These are phyloP conservation scores for Fundulus diaphanus DNA, from an alignment of 2,797 vertebrate species.

Conservation along the genomic window DNA sequence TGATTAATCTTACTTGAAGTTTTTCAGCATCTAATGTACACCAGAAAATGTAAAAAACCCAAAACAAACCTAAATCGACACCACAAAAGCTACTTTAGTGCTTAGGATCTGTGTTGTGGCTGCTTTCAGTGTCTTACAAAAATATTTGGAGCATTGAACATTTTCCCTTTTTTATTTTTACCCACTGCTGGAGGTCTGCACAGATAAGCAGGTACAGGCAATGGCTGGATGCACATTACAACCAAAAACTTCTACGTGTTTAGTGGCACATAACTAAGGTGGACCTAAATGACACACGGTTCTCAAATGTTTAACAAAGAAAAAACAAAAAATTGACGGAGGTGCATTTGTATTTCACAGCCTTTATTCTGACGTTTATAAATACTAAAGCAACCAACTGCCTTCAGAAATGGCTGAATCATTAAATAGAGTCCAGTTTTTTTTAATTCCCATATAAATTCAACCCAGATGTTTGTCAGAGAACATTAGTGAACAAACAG, in stretches of 20 bases:
- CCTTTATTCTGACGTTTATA: not conserved
- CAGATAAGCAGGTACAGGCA: too few relatives aligned
- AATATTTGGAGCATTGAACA: not conserved
- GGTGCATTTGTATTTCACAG: not conserved
- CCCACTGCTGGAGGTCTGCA: too few relatives aligned
- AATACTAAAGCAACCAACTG: too few relatives aligned
- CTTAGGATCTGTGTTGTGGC: not conserved
- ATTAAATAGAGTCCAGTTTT: too few relatives aligned
- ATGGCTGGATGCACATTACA: too few relatives aligned
- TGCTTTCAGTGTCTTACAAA: not conserved
- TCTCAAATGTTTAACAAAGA: not conserved
- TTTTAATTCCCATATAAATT: too few relatives aligned
- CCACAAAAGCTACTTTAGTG: not conserved
- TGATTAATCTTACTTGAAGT: not conserved
- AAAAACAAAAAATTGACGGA: not conserved
- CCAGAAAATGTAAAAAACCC: not conserved
- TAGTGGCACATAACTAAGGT: not conserved
- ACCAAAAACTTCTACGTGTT: not conserved
- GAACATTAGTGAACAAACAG: too few relatives aligned
- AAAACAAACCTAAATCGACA: not conserved
- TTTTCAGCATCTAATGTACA: not conserved
- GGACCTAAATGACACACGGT: not conserved
- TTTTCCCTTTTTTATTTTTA: not conserved
- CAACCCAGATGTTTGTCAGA: too few relatives aligned
- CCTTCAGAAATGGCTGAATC: too few relatives aligned